Percentiles rank a stretch among this genome's conserved stretches.
Conservation (phyloP, 2,888 invertebrate genomes). For the Eilema griseolum region DNA sequence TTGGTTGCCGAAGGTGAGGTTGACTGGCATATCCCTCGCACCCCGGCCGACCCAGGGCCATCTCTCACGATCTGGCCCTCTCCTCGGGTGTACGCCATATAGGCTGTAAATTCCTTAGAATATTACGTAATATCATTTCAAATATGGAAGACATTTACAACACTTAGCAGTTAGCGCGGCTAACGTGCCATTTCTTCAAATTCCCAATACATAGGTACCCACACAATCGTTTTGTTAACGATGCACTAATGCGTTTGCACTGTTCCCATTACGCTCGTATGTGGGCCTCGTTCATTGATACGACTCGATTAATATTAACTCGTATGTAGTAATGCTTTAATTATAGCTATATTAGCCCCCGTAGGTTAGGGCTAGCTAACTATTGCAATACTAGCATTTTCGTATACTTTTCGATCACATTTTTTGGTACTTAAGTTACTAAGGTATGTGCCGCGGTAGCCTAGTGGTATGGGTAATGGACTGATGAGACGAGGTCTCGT, state of each 20-base stretch:
- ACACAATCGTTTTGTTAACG: conserved; percentile 73
- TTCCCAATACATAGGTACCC: conserved; percentile 40
- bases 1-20: no score
- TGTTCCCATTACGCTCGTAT: conserved; percentile 71
- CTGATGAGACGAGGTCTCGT: no score
- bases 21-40: no score
- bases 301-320: conserved; percentile 58
- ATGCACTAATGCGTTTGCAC: conserved; percentile 82
- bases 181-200: conserved; percentile 48
- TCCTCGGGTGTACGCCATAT: no score
- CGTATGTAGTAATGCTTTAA: conserved; percentile 31
- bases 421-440: neutral
- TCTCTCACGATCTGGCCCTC: no score
- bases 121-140: neutral
- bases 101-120: no score
- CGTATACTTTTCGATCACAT: neutral
- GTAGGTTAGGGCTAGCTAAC: neutral
- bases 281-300: conserved; percentile 64
- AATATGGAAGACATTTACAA: conserved; percentile 19
- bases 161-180: conserved; percentile 32
- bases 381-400: neutral
- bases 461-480: no score
- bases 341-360: conserved; percentile 19
- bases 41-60: no score
- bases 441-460: no score